phyloP scores from a whole-genome alignment of 2,797 vertebrate genomes.

The Darevskia nairensis region DNA sequence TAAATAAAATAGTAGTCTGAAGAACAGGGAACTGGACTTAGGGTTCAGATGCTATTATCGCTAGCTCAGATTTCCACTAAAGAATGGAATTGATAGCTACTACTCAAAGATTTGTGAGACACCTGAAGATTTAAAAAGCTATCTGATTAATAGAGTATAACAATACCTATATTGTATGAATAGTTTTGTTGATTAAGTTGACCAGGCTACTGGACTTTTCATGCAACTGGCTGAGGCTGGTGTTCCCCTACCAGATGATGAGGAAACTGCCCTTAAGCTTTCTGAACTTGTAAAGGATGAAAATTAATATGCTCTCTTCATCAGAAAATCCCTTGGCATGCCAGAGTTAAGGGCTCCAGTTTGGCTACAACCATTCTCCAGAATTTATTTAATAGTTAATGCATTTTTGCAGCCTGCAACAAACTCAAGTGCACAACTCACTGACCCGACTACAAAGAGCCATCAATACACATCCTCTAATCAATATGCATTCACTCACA shows the following conservation, averaged over 20 bases:
- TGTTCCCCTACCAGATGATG: neutral
- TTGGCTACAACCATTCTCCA: neutral
- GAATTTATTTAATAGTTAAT: constrained; percentile 27
- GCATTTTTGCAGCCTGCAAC: neutral
- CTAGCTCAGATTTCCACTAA: neutral
- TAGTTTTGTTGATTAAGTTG: neutral
- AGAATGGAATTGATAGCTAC: neutral
- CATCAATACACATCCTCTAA: neutral
- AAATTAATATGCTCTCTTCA: neutral
- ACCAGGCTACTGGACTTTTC: neutral
- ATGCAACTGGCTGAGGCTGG: neutral
- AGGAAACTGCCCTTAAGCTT: neutral
- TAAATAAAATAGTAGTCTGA: neutral
- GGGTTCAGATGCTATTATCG: neutral
- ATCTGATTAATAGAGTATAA: neutral
- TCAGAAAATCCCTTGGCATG: neutral
- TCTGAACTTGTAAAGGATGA: neutral
- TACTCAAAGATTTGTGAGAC: neutral
- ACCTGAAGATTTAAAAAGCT: neutral
- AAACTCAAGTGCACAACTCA: neutral
- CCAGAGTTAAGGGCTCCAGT: neutral
- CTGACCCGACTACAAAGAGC: neutral
- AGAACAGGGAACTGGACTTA: neutral
- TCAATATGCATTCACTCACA: neutral
- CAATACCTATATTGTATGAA: neutral